Evolutionary conservation across 2,888 invertebrate species (phyloP), one percentile per base, ranked within the genome.

Genomic region (Deroplatys truncata): DNA sequence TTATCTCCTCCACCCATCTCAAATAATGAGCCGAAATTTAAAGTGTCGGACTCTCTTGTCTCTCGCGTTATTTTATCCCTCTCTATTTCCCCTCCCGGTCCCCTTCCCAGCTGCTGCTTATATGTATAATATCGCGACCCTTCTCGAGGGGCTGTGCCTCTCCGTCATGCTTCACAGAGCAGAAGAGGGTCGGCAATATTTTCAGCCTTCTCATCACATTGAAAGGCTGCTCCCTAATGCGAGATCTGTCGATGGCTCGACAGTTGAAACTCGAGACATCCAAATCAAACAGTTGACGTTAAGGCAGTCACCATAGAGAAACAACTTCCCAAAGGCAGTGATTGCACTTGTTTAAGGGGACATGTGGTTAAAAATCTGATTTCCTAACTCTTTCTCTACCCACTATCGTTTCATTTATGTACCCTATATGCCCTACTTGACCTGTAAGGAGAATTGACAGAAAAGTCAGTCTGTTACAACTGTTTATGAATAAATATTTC

Each of bases 81-180:
- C 43, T 82, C 83, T 4, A 2, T n/a, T 16, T 20, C 2, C 43
- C 43, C 56, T 28, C 15, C 25, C 93, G 92, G 92, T 92, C 92
- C 91, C 90, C 90, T 82, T 86, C 88, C 72, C 86, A 25, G 9
- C 56, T 31, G 16, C 56, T 16, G 16, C 16, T 16, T 56, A 16
- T 20, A 2, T 20, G 56, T 72, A 72, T 72, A 72, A 72, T 72
- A 72, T 72, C 20, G 20, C 16, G 20, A 4, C 56, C 56, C 56
- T 43, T 29, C 9, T 20, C 29, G n/a, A 28, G 90, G 49, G 56
- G 56, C 20, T 90, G 84, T 88, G 88, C 86, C 85, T 90, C 91
- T 2, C 15, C 56, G 56, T 72, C 56, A 20, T 72, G 56, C 56
- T 72, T 20, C 56, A 72, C 56, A 72, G 56, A 72, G 56, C 56